These are phyloP conservation scores for Cephalopterus ornatus DNA, from an alignment of 2,113 vertebrate genomes.

Conservation along the genomic window DNA sequence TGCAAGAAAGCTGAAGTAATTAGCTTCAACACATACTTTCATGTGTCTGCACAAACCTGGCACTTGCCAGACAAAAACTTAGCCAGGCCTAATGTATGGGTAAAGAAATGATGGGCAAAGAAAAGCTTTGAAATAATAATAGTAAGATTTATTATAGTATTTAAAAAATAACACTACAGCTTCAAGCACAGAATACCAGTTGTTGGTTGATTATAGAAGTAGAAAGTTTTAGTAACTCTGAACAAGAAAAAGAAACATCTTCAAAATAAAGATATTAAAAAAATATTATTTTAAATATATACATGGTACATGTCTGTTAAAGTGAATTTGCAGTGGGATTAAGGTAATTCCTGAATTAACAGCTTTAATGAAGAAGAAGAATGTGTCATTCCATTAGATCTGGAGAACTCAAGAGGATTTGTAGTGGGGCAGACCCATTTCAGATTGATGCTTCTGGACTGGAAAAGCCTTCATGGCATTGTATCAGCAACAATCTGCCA, in stretches of 20 bases:
- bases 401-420: not conserved
- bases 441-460: not conserved
- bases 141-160: not conserved
- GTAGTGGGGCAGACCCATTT: not conserved
- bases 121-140: constrained; percentile 26
- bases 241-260: not conserved
- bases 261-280: not conserved
- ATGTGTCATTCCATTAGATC: not conserved
- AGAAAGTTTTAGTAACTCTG: not conserved
- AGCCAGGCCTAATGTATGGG: not conserved
- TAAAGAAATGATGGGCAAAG: not conserved
- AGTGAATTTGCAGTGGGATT: not conserved
- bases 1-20: not conserved
- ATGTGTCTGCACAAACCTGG: not conserved
- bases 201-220: not conserved
- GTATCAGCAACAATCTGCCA: not conserved
- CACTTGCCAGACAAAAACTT: not conserved
- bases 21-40: not conserved
- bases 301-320: not conserved
- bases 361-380: not conserved
- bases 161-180: not conserved
- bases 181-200: not conserved
- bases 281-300: not conserved
- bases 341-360: not conserved
- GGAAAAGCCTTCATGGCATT: not conserved